Base-by-base conservation (phyloP, 2,797 vertebrate species). In the Bucorvus abyssinicus region DNA sequence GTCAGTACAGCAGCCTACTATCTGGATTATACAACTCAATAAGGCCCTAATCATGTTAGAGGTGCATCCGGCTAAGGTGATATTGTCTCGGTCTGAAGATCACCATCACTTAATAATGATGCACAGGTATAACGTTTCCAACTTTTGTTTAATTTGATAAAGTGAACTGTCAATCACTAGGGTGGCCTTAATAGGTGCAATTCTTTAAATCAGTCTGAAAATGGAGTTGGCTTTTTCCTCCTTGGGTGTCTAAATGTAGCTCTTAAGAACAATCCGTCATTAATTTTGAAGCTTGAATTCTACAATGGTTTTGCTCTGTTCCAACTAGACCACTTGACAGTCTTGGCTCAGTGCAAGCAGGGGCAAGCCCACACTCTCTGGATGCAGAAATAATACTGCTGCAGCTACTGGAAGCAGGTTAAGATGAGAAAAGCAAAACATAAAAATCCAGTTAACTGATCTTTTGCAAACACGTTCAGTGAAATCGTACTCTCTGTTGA, bases 261-360 rank as follows among this genome's bases (percentile, higher is more conserved):
- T 73, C 36, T 91, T 96, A 76, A 84, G 94, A 92, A 87, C 1
- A 17, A 93, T 67, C 61, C 50, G 40, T 68, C 20, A 8, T 91
- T 83, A 89, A 55, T 91, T 94, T 91, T 0, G 1, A 75, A 76
- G 52, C 55, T 87, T 90, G 79, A 75, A 73, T 86, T 92, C 91
- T 73, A 91, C 73, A 84, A 47, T 57, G n/a, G 44, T 27, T 88
- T 94, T 95, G 52, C 67, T 93, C 53, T 91, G 36, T 73, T 96
- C 91, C 56, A 67, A 40, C 21, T 70, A 76, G 91, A 76, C 47
- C 52, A 44, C 75, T 95, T 90, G 65, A 87, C 55, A 75, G 52
- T 73, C 67, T 91, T 94, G 76, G 76, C 69, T 95, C 27, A 18
- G 16, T 70, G 70, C 16, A 91, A 84, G 65, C 23, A 86, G 76